A percentile compares a stretch with the other conserved stretches of the same genome.
phyloP scores from a whole-genome alignment of 2,113 vertebrate genomes.

The Megaceryle torquata region DNA sequence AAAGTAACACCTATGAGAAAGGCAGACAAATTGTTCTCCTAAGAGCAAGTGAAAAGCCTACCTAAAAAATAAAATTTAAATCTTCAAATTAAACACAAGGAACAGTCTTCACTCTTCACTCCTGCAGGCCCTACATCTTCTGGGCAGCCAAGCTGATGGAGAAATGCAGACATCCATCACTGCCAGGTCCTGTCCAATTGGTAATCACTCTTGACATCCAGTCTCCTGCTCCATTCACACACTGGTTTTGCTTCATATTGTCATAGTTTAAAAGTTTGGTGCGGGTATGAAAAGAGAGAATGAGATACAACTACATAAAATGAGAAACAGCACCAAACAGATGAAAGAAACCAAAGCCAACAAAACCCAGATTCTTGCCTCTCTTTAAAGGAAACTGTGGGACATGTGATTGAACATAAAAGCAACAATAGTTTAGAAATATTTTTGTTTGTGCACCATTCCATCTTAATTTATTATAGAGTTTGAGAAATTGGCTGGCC shows the following conservation, averaged over 20 bases:
- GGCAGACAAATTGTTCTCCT: not conserved
- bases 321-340: not conserved
- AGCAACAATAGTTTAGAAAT: not conserved
- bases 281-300: not conserved
- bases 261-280: not conserved
- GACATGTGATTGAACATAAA: not conserved
- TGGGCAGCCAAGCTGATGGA: not conserved
- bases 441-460: not conserved
- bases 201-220: not conserved
- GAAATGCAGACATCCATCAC: fast-evolving
- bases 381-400: not conserved
- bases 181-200: not conserved
- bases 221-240: not conserved
- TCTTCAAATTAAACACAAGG: not conserved
- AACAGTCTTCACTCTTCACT: not conserved
- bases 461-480: not conserved
- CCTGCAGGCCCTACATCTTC: not conserved
- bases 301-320: not conserved
- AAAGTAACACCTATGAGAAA: not conserved
- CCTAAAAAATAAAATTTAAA: not conserved
- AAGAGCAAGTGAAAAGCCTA: not conserved
- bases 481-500: not conserved
- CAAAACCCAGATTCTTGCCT: not conserved
- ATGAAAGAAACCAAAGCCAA: not conserved
- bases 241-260: not conserved